Evolutionary conservation across 2,113 vertebrate species (phyloP), one percentile per base, ranked within the genome.

Genomic region (Scortum barcoo): DNA sequence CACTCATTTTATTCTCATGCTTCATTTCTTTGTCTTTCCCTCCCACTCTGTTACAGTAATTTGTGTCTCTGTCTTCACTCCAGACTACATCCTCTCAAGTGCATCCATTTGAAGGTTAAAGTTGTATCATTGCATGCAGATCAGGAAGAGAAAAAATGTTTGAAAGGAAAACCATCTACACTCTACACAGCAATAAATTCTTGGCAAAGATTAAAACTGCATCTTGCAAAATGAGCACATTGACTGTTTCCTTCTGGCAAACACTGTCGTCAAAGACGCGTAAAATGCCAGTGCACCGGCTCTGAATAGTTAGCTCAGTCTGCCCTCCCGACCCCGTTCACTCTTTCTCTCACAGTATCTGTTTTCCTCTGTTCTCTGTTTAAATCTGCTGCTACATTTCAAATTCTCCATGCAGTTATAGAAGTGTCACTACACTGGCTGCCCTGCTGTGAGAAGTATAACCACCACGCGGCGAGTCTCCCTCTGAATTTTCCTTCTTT

Each of bases 381-480:
- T 78, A 57, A 78, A 74, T 86, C 63, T 73, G 65, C 63, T 20
- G 63, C 44, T 65, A 50, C 58, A 76, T 71, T 85, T 58, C 13
- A 10, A 53, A 88, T 87, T 85, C 69, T 78, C 80, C 84, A 76
- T 42, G 1, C 77, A 78, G 80, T 79, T 42, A 82, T 57, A 78
- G 69, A 85, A 75, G 88, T 85, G 84, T 74, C 75, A 85, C 85
- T 62, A 53, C 44, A n/a, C 14, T 53, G 46, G 73, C 72, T 46
- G 57, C 76, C 51, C 63, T 3, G 33, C 84, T 78, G 62, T 38
- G 80, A 81, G 70, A 66, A 74, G 70, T 69, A 51, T 10, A 74
- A 38, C 36, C 65, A 24, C 78, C 61, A 20, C 14, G 76, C 69
- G 28, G 14, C 72, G 24, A 48, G 40, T 62, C 71, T 78, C 58